Conservation (phyloP, 1,140 invertebrate species). For the Drosophila lacteicornis region DNA sequence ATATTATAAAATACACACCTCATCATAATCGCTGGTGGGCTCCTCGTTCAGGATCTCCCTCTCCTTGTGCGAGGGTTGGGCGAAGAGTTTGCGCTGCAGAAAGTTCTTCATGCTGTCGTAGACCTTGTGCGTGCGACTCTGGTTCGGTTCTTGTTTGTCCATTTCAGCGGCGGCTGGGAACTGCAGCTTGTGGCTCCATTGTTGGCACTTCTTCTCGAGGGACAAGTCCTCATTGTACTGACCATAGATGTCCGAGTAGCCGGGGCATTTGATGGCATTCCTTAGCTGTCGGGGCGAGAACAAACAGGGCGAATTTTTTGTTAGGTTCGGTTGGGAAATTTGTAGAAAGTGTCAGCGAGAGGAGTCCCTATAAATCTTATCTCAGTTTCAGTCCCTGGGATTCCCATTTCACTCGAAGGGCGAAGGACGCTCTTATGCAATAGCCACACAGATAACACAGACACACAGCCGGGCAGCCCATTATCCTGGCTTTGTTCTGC, state of each 20-base stretch:
- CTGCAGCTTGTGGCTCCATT: slow-evolving; percentile 73
- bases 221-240: slow-evolving; percentile 58
- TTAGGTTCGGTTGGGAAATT: slow-evolving; percentile 68
- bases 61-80: slow-evolving; percentile 59
- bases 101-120: slow-evolving; percentile 83
- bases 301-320: slow-evolving; percentile 35
- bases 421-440: slow-evolving; percentile 43
- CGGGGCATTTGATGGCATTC: slow-evolving; percentile 70
- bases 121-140: slow-evolving; percentile 76
- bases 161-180: slow-evolving; percentile 26
- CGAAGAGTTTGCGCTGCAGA: slow-evolving; percentile 76
- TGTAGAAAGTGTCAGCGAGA: slow-evolving; percentile 39
- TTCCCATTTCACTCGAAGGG: slow-evolving; percentile 48
- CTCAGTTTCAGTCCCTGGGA: slow-evolving; percentile 7
- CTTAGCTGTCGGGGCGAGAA: slow-evolving; percentile 53
- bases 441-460: slow-evolving; percentile 22
- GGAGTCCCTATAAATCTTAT: slow-evolving; percentile 50
- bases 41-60: slow-evolving; percentile 52
- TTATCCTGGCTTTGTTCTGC: slow-evolving; percentile 53
- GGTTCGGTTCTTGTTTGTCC: slow-evolving; percentile 34
- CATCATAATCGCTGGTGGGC: slow-evolving; percentile 78
- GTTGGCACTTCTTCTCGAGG: slow-evolving; percentile 67
- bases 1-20: slow-evolving; percentile 57
- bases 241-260: slow-evolving; percentile 73
- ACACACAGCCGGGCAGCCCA: slow-evolving; percentile 23